Conservation (phyloP, 2,113 vertebrate species). For the Pelusios castaneus region DNA sequence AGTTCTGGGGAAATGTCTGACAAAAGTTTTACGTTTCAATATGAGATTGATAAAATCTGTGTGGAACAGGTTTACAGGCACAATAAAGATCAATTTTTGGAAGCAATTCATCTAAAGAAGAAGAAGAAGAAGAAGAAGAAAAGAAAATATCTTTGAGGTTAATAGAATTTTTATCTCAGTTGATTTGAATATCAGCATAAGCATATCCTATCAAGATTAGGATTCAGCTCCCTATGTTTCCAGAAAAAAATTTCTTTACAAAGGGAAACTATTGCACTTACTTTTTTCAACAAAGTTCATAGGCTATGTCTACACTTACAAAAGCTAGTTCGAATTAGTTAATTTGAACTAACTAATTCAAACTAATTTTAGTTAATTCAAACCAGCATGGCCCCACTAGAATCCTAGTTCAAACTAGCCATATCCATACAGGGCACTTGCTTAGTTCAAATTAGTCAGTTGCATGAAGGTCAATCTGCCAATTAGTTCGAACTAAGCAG, state of each 20-base stretch:
- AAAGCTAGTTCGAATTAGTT: no score
- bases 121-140: no score
- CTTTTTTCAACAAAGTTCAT: neutral
- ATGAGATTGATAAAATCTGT: neutral
- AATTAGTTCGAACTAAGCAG: no score
- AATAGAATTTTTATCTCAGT: neutral
- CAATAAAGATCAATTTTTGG: neutral
- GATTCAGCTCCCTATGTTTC: neutral
- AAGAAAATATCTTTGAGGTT: neutral
- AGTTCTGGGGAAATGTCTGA: neutral
- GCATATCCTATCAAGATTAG: neutral
- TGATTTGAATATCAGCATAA: neutral
- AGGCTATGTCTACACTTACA: no score
- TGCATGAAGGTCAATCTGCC: no score
- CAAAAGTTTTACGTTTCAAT: constrained; percentile 2
- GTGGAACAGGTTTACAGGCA: neutral
- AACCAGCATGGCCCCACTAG: no score
- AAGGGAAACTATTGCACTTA: rapidly evolving
- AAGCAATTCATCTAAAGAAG: neutral
- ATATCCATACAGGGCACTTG: no score
- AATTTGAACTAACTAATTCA: no score
- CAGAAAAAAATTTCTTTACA: neutral
- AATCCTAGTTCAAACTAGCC: no score
- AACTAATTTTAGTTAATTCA: no score
- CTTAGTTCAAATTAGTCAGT: no score